A percentile compares a stretch with the other conserved stretches of the same genome.
phyloP scores from a whole-genome alignment of 2,888 invertebrate species.

The Digitonthophagus gazella region DNA sequence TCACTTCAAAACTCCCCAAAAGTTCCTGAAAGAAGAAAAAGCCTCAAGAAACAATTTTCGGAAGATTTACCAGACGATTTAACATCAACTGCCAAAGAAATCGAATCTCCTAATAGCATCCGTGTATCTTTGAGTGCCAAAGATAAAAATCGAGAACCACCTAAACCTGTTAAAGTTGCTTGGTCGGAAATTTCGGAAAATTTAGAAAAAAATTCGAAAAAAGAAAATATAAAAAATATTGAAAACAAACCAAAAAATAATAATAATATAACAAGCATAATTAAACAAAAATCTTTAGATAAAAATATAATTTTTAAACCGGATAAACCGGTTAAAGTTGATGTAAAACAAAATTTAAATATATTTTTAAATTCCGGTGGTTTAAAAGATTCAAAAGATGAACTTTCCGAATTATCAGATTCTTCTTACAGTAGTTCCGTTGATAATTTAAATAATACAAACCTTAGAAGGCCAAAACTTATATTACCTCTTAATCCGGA shows the following conservation, averaged over 20 bases:
- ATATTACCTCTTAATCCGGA: slow-evolving; percentile 31
- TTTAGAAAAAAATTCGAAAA: slow-evolving; percentile 22
- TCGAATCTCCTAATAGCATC: slow-evolving; percentile 27
- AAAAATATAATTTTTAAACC: slow-evolving; percentile 46
- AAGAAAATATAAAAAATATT: slow-evolving; percentile 37
- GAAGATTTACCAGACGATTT: slow-evolving; percentile 31
- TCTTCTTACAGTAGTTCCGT: slow-evolving; percentile 25
- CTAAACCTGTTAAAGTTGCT: slow-evolving; percentile 33
- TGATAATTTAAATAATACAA: slow-evolving; percentile 21
- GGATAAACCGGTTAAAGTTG: slow-evolving; percentile 50
- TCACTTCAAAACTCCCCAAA: slow-evolving; percentile 42
- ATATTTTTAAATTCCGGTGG: slow-evolving; percentile 60
- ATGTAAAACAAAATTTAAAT: slow-evolving; percentile 58
- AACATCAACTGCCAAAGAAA: slow-evolving; percentile 10
- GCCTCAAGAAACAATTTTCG: slow-evolving; percentile 46
- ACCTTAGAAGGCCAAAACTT: slow-evolving; percentile 47
- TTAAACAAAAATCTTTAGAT: slow-evolving; percentile 38
- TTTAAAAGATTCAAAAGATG: slow-evolving; percentile 43
- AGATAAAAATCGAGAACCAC: slow-evolving; percentile 32
- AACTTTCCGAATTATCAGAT: slow-evolving; percentile 24
- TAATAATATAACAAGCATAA: slow-evolving; percentile 35
- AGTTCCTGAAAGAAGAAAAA: slow-evolving; percentile 34
- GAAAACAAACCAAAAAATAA: slow-evolving; percentile 40
- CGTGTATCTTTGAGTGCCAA: slow-evolving; percentile 37
- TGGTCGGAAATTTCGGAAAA: slow-evolving; percentile 35